Evolutionary conservation across 2,888 invertebrate species (phyloP).

Genomic region (Kuschelorhynchus macadamiae): DNA sequence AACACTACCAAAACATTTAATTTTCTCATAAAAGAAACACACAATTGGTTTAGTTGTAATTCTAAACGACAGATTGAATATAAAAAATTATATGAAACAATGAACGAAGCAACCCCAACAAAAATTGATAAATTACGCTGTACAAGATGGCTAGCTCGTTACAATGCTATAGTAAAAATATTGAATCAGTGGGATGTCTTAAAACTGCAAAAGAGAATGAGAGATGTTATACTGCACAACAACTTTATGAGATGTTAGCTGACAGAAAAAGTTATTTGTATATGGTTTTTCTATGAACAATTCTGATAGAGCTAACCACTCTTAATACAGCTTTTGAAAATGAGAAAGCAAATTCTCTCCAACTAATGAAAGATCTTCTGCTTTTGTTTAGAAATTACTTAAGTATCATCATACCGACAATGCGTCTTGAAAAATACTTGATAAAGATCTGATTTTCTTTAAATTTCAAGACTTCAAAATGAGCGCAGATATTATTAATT

Average conservation of each 20-base stretch:
- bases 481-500: neutral
- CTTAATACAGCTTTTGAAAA: neutral
- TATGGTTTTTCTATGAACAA: neutral
- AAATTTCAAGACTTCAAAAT: neutral
- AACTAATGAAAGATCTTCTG: neutral
- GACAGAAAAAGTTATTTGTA: neutral
- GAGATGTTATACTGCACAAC: neutral
- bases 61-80: neutral
- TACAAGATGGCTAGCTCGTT: neutral
- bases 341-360: neutral
- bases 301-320: neutral
- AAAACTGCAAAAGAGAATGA: neutral
- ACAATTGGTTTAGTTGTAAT: neutral
- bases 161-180: too few species aligned
- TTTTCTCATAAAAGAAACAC: too few species aligned
- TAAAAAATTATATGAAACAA: neutral
- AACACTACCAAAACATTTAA: too few species aligned
- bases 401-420: neutral
- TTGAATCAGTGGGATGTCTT: neutral
- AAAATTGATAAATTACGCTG: neutral
- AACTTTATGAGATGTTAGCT: neutral
- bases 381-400: neutral
- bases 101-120: neutral
- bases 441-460: neutral
- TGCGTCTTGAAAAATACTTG: neutral